Conservation (phyloP, 2,888 invertebrate species). For the Diabrotica balteata region DNA sequence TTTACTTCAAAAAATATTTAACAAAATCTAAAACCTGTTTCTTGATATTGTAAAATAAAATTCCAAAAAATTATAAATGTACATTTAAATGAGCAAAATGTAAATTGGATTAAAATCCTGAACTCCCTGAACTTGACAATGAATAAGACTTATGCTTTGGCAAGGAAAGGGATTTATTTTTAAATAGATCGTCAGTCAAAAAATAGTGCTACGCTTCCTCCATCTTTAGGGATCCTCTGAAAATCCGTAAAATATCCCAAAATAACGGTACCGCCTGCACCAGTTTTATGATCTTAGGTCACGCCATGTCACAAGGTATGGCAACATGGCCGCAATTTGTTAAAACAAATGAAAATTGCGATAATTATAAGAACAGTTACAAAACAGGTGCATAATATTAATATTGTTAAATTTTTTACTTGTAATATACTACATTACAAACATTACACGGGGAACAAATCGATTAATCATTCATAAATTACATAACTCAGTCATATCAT, state of each 20-base stretch:
- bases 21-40: no score
- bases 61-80: no score
- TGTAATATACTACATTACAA: neutral
- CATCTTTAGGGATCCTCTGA: conserved; percentile 25
- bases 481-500: conserved; percentile 25
- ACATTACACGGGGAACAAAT: conserved; percentile 17
- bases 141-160: conserved; percentile 10
- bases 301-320: conserved; percentile 37
- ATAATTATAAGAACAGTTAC: neutral
- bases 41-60: no score
- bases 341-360: neutral
- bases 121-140: conserved; percentile 1
- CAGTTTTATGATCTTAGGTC: conserved; percentile 25
- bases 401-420: no score
- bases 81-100: no score
- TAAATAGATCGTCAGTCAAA: conserved; percentile 7
- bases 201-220: conserved; percentile 10
- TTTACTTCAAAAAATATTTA: no score
- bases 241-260: conserved; percentile 9
- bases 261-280: conserved; percentile 15
- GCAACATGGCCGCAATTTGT: conserved; percentile 35
- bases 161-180: conserved; percentile 13
- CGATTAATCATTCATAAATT: conserved; percentile 30
- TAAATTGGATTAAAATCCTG: no score
- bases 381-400: neutral